Evolutionary conservation across 2,888 invertebrate species (phyloP), one percentile per base, ranked within the genome.

Genomic region (Nomada fucata): DNA sequence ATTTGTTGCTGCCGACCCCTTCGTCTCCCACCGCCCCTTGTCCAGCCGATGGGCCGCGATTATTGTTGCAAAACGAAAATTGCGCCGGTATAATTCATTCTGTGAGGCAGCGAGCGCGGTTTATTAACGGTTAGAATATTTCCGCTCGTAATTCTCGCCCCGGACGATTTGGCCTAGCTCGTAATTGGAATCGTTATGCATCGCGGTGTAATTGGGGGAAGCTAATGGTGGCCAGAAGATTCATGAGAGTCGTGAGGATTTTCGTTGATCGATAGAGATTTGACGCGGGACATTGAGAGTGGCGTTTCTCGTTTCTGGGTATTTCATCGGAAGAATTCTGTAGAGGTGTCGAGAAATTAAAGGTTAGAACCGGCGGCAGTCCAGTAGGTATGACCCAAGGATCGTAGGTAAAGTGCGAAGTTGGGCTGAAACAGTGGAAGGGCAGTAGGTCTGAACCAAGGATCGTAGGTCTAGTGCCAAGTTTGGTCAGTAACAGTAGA

Each of bases 21-120:
- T 15, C 13, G 18, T 15, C 15, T 0, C 18, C 18, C 50, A 2
- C 18, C 18, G 15, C 18, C 50, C 50, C 50, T 77, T 36, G 84
- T 83, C 80, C 86, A 79, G 88, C 84, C 89, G 88, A 89, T 90
- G 90, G 89, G 86, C 85, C 82, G 68, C 82, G 88, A 87, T 89
- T 87, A 90, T 88, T 84, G 83, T 75, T 64, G 60, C 64, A 55
- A 36, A 55, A 63, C 70, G 65, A 73, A 74, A 74, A 69, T 53
- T 57, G 44, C 10, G 20, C 73, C 18, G 20, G 57, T 76, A 82
- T 86, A 84, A 84, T 84, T 80, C 78, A 78, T 83, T 80, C 72
- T 59, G 68, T 42, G 60, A 53, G 60, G 70, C 61, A 36, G 50
- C 65, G 75, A n/a, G 13, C 63, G 74, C 76, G 83, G 76, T 76